Evolutionary conservation across 2,113 vertebrate species (phyloP).

Genomic region (Petrocephalus zakoni): DNA sequence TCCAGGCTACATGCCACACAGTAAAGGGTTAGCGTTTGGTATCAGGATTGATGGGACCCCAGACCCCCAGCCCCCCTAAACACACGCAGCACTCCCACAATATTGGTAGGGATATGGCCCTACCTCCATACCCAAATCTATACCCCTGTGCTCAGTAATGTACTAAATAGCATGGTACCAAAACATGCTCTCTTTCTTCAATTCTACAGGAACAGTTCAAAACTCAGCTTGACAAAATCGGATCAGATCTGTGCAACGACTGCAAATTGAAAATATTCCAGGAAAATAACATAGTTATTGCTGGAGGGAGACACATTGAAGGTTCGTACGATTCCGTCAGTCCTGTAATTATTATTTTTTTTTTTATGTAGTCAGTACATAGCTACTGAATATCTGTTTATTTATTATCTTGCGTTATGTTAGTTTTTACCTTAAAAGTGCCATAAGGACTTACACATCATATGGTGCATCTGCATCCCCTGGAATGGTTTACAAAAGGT

Average conservation of each 20-base stretch:
- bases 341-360: not conserved
- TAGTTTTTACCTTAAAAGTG: not conserved
- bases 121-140: not conserved
- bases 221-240: not conserved
- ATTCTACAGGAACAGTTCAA: conserved; percentile 36
- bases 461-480: not conserved
- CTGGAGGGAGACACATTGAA: conserved; percentile 20
- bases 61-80: not conserved
- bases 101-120: not conserved
- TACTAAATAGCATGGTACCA: not conserved
- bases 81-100: not conserved
- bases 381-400: not conserved
- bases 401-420: not conserved
- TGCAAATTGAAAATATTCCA: conserved; percentile 46
- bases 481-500: not conserved
- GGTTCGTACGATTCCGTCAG: conserved; percentile 32
- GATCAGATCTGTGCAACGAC: conserved; percentile 23
- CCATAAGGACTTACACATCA: not conserved
- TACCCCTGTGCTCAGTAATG: not conserved
- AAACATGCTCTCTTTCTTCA: not conserved
- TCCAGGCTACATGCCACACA: not conserved
- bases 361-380: not conserved
- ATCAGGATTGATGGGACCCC: not conserved
- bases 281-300: not conserved
- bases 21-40: not conserved